Conservation (phyloP, 2,797 vertebrate genomes). For the Pelobates cultripes region DNA sequence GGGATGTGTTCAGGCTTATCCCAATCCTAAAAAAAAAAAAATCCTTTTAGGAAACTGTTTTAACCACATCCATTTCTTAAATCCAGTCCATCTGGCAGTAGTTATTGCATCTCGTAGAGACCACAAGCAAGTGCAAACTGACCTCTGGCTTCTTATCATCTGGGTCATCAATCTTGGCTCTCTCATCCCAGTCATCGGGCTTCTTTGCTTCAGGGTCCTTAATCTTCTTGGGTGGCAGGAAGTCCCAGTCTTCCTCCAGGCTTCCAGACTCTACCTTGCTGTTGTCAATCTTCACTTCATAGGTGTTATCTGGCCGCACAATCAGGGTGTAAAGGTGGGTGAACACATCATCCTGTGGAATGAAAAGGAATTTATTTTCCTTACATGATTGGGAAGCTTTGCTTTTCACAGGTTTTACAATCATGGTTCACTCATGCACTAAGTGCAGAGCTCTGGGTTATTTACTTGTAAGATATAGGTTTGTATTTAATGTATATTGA, state of each 20-base stretch:
- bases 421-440: no score
- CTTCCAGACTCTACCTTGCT: constrained; percentile 85
- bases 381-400: no score
- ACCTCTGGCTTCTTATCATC: constrained; percentile 87
- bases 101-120: not conserved
- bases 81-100: no score
- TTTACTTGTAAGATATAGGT: no score
- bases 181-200: constrained; percentile 87
- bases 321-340: constrained; percentile 90
- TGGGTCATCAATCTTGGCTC: constrained; percentile 82
- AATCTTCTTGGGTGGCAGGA: constrained; percentile 85
- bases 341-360: constrained; percentile 83
- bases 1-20: constrained; percentile 87
- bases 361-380: no score
- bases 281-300: constrained; percentile 90
- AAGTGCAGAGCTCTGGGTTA: no score
- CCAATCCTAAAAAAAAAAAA: constrained; percentile 81
- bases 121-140: constrained; percentile 5
- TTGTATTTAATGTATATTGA: no score
- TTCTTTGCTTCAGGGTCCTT: constrained; percentile 89
- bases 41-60: no score
- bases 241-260: constrained; percentile 90
- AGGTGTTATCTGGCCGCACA: constrained; percentile 86
- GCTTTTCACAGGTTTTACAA: no score
- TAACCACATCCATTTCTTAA: no score